These are phyloP conservation scores for Ondatra zibethicus DNA, from an alignment of 2,113 vertebrate species.

Conservation along the genomic window DNA sequence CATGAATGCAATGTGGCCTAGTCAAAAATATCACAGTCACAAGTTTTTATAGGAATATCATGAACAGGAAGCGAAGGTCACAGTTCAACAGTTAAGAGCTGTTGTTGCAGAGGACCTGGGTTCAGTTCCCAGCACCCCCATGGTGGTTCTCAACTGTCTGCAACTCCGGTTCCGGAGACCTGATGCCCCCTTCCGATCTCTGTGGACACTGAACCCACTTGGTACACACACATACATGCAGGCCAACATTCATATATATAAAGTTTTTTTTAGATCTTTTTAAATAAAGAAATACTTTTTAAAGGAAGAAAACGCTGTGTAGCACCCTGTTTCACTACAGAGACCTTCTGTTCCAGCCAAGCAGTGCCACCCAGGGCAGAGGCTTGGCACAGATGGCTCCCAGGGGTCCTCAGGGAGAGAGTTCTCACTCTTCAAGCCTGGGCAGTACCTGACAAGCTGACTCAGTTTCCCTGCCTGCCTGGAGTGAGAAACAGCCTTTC, in stretches of 20 bases:
- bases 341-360: neutral
- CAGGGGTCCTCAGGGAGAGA: neutral
- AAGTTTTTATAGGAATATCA: neutral
- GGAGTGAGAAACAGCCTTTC: conserved; percentile 52
- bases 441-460: neutral
- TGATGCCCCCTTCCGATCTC: neutral
- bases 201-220: neutral
- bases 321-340: neutral
- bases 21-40: neutral
- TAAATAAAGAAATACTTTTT: neutral
- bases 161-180: neutral
- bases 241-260: neutral
- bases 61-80: neutral
- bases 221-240: neutral
- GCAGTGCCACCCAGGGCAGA: neutral
- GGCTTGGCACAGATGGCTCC: neutral
- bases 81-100: neutral
- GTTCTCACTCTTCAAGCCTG: neutral
- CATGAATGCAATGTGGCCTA: neutral
- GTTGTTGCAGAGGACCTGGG: neutral
- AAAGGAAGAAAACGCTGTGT: fast-evolving
- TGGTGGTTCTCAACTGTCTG: neutral
- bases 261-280: neutral
- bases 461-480: conserved; percentile 49
- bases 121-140: neutral